These are phyloP conservation scores for Epinephelus cyanopodus DNA, from an alignment of 2,113 vertebrate genomes.

Conservation along the genomic window DNA sequence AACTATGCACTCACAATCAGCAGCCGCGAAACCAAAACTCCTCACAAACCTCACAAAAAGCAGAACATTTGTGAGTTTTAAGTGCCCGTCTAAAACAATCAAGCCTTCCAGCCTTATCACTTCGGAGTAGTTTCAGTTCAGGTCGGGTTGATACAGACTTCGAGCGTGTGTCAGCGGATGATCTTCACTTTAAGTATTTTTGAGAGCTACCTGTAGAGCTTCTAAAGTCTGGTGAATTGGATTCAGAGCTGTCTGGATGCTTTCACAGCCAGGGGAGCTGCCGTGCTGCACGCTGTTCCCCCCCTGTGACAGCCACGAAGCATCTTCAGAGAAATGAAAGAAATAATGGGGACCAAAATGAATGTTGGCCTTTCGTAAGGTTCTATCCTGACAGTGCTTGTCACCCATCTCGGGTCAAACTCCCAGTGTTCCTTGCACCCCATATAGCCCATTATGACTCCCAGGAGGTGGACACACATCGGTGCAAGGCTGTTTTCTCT, in stretches of 20 bases:
- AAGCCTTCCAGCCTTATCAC: background rate
- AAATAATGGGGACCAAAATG: constrained; percentile 61
- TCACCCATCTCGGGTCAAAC: constrained; percentile 16
- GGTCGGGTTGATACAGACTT: constrained; percentile 16
- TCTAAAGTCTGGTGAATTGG: constrained; percentile 1
- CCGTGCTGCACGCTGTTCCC: constrained; percentile 4
- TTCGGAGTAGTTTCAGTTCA: constrained; percentile 12
- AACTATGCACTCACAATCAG: constrained; percentile 13
- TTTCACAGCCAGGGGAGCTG: constrained; percentile 10
- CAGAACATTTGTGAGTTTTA: constrained; percentile 20
- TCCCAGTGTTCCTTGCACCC: background rate
- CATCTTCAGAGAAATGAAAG: background rate
- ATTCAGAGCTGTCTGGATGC: background rate
- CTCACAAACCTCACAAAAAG: background rate
- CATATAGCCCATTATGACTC: background rate
- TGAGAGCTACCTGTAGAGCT: background rate
- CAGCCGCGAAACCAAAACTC: constrained; percentile 26
- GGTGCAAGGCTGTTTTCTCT: background rate
- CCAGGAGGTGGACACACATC: background rate
- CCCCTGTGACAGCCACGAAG: background rate
- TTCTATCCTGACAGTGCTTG: constrained; percentile 16
- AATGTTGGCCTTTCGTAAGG: constrained; percentile 14
- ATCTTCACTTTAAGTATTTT: constrained; percentile 4
- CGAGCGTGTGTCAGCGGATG: background rate
- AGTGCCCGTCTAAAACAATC: constrained; percentile 35